phyloP scores from a whole-genome alignment of 2,888 invertebrate genomes.

The Drosophila imparisetae region DNA sequence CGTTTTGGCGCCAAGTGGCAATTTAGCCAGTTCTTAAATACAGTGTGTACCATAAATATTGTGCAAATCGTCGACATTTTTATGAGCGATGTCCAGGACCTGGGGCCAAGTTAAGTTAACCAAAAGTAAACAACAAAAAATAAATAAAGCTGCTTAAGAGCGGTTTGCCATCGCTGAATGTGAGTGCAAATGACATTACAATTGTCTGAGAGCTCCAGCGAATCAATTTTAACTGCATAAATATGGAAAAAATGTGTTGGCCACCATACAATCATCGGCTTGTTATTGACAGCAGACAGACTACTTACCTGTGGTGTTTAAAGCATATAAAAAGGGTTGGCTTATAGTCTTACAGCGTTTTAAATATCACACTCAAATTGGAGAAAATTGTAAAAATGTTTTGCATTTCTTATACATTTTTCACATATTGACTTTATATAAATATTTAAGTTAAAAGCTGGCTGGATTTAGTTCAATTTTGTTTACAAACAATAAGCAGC shows the following conservation, averaged over 20 bases:
- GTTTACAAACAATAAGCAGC: neutral
- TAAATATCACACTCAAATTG: neutral
- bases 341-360: neutral
- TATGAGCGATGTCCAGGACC: constrained; percentile 34
- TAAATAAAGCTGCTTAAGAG: constrained; percentile 48
- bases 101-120: constrained; percentile 18
- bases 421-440: neutral
- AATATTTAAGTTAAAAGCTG: neutral
- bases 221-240: constrained; percentile 16
- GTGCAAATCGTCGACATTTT: constrained; percentile 47
- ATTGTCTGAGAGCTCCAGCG: constrained; percentile 12
- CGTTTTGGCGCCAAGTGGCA: constrained; percentile 70
- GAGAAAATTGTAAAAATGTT: neutral
- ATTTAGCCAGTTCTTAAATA: constrained; percentile 58
- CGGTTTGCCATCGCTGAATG: constrained; percentile 15
- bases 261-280: neutral
- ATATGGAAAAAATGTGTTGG: neutral
- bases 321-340: neutral
- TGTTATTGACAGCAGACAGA: neutral
- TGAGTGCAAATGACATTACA: constrained; percentile 53
- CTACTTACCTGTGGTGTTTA: neutral
- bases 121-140: constrained; percentile 1
- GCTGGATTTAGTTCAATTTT: neutral
- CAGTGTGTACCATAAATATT: constrained; percentile 53
- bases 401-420: neutral